Base-by-base conservation (phyloP, 2,797 vertebrate genomes). In the Coendou prehensilis region DNA sequence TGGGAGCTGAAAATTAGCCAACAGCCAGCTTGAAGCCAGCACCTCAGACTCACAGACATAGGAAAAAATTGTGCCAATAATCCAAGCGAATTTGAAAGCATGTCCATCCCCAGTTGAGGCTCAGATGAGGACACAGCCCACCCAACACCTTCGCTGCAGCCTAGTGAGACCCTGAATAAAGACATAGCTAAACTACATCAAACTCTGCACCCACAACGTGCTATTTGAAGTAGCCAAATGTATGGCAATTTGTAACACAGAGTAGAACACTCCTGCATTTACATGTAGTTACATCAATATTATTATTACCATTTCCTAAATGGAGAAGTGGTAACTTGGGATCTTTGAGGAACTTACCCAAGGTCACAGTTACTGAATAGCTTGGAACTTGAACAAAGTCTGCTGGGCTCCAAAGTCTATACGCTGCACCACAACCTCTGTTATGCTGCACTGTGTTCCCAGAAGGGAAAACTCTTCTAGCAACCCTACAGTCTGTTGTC, bases 371-470 rank as follows among this genome's bases (percentile, higher is more conserved):
- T 23, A 63, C 18, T n/a, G 56, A 33, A 22, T 28, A n/a, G 57
- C 6, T 9, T 50, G 11, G 26, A 10, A 17, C 6, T 57, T 28
- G 52, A 83, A n/a, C 11, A 30, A 45, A 30, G 37, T 7, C 30
- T 20, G 30, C 17, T 33, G 15, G 75, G 50, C n/a, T 30, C 22
- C 20, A 2, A 33, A 78, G 45, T 54, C 54, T 15, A 1, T 3
- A 30, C 56, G 23, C 28, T 63, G 63, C n/a, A 37, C 33, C n/a
- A 37, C 2, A 69, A 22, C 11, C 4, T 33, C 54, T 2, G 14
- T 23, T 37, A n/a, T 10, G 2, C 1, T 10, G 15, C 1, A n/a
- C 9, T 69, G 30, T 10, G 9, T n/a, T 47, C 17, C 11, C 7
- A 30, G 6, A 45, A 30, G 28, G 2, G 4, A 15, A 33, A 50